Evolutionary conservation across 2,888 invertebrate genomes (phyloP).

Genomic region (Drosophila macrospina): DNA sequence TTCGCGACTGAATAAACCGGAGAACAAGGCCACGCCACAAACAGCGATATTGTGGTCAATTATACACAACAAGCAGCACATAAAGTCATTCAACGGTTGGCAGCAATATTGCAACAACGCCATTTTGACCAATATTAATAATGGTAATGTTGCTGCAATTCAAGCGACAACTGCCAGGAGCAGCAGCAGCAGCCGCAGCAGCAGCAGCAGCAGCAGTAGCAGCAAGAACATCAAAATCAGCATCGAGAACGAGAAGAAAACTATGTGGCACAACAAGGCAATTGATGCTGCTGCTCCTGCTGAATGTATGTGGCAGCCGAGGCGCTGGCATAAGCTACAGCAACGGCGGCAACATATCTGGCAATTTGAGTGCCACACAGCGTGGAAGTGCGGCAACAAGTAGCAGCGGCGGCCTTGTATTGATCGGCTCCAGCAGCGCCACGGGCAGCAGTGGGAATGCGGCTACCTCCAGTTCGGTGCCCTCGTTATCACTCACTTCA

Average conservation of each 20-base stretch:
- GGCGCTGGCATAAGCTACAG: constrained; percentile 66
- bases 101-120: constrained; percentile 53
- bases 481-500: constrained; percentile 75
- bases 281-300: constrained; percentile 47
- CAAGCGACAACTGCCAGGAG: constrained; percentile 76
- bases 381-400: constrained; percentile 53
- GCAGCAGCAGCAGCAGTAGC: constrained; percentile 28
- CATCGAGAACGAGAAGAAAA: constrained; percentile 58
- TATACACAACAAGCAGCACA: constrained; percentile 32
- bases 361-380: constrained; percentile 59
- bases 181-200: constrained; percentile 54
- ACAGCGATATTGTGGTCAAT: constrained; percentile 69
- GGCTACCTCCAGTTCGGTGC: constrained; percentile 61
- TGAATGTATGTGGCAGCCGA: constrained; percentile 72
- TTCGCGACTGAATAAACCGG: constrained; percentile 17
- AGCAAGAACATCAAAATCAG: constrained; percentile 32
- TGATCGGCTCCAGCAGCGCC: constrained; percentile 71
- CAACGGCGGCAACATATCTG: constrained; percentile 43
- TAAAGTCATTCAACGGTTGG: constrained; percentile 45
- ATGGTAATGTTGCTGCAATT: constrained; percentile 85
- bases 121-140: constrained; percentile 80
- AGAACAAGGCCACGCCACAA: constrained; percentile 60
- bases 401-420: constrained; percentile 66
- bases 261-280: constrained; percentile 25
- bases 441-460: constrained; percentile 37